Percentiles rank a stretch among this genome's conserved stretches.
Evolutionary conservation across 2,888 invertebrate genomes (phyloP).

Genomic region (Acanthacorydalis orientalis): DNA sequence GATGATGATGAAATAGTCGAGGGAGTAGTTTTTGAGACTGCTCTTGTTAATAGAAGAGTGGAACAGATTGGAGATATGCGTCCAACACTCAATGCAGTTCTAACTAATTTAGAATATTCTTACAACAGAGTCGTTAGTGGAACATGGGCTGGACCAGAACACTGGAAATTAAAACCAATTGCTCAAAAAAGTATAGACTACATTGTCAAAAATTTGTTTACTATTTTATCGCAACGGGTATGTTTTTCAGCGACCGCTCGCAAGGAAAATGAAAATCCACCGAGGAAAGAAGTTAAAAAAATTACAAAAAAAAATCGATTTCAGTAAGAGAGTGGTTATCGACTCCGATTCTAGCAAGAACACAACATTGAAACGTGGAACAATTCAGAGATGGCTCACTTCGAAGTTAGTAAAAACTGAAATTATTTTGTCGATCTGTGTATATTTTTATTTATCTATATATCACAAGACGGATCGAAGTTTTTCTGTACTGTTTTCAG

Average conservation of each 20-base stretch:
- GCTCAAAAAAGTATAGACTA: background rate
- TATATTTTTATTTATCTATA: no score
- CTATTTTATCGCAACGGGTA: no score
- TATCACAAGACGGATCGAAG: no score
- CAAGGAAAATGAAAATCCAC: no score
- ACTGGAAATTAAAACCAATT: slow-evolving; percentile 55
- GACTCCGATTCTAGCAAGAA: background rate
- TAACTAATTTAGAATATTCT: slow-evolving; percentile 47
- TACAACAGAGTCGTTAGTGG: slow-evolving; percentile 39
- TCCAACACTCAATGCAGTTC: slow-evolving; percentile 29
- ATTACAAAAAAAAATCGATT: background rate
- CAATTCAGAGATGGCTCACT: no score
- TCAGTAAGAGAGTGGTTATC: background rate
- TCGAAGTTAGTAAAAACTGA: no score
- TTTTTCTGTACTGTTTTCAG: no score
- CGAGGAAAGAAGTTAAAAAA: no score
- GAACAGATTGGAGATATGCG: slow-evolving; percentile 37
- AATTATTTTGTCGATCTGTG: no score
- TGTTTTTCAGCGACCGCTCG: no score
- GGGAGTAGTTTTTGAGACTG: slow-evolving; percentile 17
- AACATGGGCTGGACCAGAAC: slow-evolving; percentile 67
- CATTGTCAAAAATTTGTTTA: background rate
- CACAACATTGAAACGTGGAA: no score
- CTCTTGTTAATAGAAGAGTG: slow-evolving; percentile 19
- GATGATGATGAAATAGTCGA: slow-evolving; percentile 22